Conservation (phyloP, 2,797 vertebrate genomes). For the Urosaurus nigricauda region DNA sequence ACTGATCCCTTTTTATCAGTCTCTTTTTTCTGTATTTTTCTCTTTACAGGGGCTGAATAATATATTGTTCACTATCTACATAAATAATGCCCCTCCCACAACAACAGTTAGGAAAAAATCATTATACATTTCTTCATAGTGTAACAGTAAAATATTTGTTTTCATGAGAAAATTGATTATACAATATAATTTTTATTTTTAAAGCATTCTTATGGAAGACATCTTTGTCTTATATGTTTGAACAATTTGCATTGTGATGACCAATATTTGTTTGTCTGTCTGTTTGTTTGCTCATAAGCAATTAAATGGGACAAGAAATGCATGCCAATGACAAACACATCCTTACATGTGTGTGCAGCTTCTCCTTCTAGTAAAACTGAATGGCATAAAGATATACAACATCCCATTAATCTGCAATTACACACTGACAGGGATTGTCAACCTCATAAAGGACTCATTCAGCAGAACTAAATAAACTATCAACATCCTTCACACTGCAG, state of each 20-base stretch:
- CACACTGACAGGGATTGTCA: slow-evolving; percentile 66
- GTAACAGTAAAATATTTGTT: not conserved
- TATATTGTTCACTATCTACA: not conserved
- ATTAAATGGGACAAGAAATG: slow-evolving; percentile 30
- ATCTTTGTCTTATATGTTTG: not conserved
- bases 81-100: not conserved
- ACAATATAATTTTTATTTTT: not conserved
- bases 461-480: slow-evolving; percentile 68
- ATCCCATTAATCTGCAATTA: slow-evolving; percentile 73
- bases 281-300: not conserved
- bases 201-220: not conserved
- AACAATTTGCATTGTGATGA: not conserved
- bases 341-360: not conserved
- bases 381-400: slow-evolving; percentile 68
- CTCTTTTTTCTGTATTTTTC: not conserved
- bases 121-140: not conserved
- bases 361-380: slow-evolving; percentile 35
- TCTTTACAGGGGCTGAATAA: not conserved
- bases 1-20: not conserved
- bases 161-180: not conserved
- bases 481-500: slow-evolving; percentile 39
- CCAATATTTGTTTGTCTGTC: not conserved
- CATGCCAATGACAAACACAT: slow-evolving; percentile 43
- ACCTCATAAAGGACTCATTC: slow-evolving; percentile 56
- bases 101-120: not conserved